These are phyloP conservation scores for Brachirus orientalis DNA, from an alignment of 2,113 vertebrate genomes.

Conservation along the genomic window DNA sequence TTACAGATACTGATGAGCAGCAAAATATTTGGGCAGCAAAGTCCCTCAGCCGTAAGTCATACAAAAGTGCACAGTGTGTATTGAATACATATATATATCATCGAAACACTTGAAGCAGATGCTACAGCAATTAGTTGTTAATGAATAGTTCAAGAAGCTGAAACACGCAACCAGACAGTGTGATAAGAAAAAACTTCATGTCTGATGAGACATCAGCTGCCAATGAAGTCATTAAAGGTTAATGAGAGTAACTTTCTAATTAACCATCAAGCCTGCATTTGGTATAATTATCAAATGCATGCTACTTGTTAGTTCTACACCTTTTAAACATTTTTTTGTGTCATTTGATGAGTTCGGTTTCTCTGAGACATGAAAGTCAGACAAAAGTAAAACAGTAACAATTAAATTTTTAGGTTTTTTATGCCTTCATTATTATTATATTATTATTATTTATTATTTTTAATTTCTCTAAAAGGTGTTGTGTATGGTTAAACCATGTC, in stretches of 20 bases:
- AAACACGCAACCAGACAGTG: neutral
- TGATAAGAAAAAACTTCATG: neutral
- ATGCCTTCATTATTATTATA: no score
- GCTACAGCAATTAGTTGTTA: neutral
- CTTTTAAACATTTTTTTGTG: no score
- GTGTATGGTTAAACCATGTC: no score
- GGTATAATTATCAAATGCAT: neutral
- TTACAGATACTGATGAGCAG: neutral
- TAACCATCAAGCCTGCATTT: neutral
- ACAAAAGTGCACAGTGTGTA: neutral
- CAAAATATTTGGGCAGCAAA: neutral
- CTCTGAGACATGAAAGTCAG: neutral
- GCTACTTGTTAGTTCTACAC: neutral
- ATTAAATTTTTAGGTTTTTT: no score
- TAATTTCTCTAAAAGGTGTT: no score
- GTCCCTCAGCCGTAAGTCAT: neutral
- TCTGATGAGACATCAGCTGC: neutral
- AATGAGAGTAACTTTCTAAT: conserved; percentile 1
- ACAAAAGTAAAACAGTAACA: neutral
- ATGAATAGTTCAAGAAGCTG: neutral
- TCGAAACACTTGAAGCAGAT: neutral
- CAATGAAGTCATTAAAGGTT: neutral
- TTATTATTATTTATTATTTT: no score
- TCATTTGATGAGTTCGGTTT: neutral
- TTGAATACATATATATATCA: neutral